Conservation (phyloP, 2,113 vertebrate species). For the Gopherus flavomarginatus region DNA sequence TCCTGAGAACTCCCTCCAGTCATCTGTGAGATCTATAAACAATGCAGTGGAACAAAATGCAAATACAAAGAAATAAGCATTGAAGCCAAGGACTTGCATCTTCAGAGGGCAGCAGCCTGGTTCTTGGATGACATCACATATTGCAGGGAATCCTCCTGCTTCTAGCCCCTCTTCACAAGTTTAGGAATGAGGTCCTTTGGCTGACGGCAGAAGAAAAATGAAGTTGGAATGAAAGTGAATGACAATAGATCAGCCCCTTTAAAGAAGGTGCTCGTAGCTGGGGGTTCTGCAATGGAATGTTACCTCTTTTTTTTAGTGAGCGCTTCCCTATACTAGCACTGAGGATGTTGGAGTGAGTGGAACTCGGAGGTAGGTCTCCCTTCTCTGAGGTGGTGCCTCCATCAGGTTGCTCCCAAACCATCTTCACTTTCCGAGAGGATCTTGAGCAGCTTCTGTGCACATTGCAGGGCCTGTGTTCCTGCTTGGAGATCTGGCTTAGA, state of each 20-base stretch:
- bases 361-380: not conserved
- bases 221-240: not conserved
- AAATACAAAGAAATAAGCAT: not conserved
- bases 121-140: not conserved
- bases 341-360: not conserved
- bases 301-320: not conserved
- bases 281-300: not conserved
- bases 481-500: not conserved
- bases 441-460: not conserved
- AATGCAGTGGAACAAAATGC: not conserved
- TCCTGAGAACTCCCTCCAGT: not conserved
- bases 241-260: not conserved
- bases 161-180: not conserved
- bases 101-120: not conserved
- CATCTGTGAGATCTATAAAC: not conserved
- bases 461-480: not conserved
- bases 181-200: not conserved
- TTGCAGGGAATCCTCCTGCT: not conserved
- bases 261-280: not conserved
- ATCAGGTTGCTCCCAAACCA: not conserved
- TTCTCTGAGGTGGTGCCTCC: not conserved
- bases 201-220: not conserved
- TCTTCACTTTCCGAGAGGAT: not conserved
- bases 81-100: not conserved
- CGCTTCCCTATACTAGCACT: not conserved